These are phyloP conservation scores for Ariopsis seemanni DNA, from an alignment of 2,113 vertebrate genomes.

Conservation along the genomic window DNA sequence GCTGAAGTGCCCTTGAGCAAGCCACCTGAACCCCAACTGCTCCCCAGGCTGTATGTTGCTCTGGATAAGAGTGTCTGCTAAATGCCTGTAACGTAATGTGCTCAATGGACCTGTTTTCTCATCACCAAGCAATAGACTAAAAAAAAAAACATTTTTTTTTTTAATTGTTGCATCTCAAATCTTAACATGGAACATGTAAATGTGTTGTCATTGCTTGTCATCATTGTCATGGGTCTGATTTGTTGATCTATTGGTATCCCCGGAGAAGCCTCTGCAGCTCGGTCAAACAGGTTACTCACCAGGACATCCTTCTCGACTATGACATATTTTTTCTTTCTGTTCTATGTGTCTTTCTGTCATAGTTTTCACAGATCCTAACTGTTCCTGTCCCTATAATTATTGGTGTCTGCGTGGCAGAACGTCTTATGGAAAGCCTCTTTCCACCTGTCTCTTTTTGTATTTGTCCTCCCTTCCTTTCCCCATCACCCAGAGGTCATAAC, in stretches of 20 bases:
- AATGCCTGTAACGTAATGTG: background rate
- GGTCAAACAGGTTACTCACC: background rate
- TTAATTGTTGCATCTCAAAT: background rate
- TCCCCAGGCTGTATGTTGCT: too few species aligned
- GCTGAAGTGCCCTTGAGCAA: too few species aligned
- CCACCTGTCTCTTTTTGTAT: conserved; percentile 19
- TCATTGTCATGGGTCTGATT: background rate
- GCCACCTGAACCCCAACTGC: too few species aligned
- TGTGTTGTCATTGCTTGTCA: background rate
- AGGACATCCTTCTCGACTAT: background rate
- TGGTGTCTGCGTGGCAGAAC: conserved; percentile 2
- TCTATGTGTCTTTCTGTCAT: conserved; percentile 13
- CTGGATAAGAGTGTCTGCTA: too few species aligned
- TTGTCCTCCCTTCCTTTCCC: background rate
- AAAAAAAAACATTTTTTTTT: background rate
- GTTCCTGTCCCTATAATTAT: conserved; percentile 18
- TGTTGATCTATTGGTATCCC: background rate
- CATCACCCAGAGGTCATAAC: conserved; percentile 39
- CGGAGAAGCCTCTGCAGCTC: background rate
- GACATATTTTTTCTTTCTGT: background rate
- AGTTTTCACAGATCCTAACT: conserved; percentile 18
- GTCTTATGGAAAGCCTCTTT: conserved; percentile 21
- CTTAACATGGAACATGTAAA: background rate
- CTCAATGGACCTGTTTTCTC: conserved; percentile 1
- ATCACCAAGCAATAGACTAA: background rate